These are phyloP conservation scores for Acleris sparsana DNA, from an alignment of 2,888 invertebrate species.

Conservation along the genomic window DNA sequence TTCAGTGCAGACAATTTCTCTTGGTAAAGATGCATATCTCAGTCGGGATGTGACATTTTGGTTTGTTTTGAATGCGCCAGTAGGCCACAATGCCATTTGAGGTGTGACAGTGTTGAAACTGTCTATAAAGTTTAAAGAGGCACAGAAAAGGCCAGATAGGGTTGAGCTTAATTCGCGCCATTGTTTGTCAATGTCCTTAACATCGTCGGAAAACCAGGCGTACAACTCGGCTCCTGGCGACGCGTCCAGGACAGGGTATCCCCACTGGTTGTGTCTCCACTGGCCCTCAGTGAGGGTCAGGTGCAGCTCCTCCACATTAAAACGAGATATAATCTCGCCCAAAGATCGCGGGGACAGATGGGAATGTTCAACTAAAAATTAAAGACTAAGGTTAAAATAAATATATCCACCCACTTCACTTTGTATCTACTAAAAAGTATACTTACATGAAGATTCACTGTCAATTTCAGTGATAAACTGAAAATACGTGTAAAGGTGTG, in stretches of 20 bases:
- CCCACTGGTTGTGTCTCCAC: slow-evolving; percentile 97
- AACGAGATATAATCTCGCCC: slow-evolving; percentile 93
- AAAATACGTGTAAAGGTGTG: slow-evolving; percentile 94
- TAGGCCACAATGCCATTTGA: slow-evolving; percentile 91
- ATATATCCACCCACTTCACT: background rate
- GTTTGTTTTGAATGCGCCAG: slow-evolving; percentile 82
- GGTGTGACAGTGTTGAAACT: slow-evolving; percentile 93
- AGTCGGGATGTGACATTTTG: slow-evolving; percentile 82
- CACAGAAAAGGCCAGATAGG: slow-evolving; percentile 97
- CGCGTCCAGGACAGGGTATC: slow-evolving; percentile 94
- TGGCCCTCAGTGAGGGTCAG: slow-evolving; percentile 96
- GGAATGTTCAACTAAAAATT: slow-evolving; percentile 89
- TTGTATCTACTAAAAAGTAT: slow-evolving; percentile 8
- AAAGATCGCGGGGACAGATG: slow-evolving; percentile 94
- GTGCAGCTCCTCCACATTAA: slow-evolving; percentile 94
- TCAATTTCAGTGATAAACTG: slow-evolving; percentile 94
- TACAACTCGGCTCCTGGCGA: slow-evolving; percentile 97
- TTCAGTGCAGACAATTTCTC: slow-evolving; percentile 99
- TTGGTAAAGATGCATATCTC: slow-evolving; percentile 94
- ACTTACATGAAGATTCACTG: slow-evolving; percentile 85
- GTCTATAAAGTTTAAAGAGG: slow-evolving; percentile 97
- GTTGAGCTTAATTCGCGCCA: slow-evolving; percentile 96
- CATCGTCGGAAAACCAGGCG: slow-evolving; percentile 93
- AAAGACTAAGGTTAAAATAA: slow-evolving; percentile 24
- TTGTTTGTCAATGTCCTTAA: slow-evolving; percentile 88